These are phyloP conservation scores for Seira ritae DNA, from an alignment of 2,888 invertebrate genomes.

Conservation along the genomic window DNA sequence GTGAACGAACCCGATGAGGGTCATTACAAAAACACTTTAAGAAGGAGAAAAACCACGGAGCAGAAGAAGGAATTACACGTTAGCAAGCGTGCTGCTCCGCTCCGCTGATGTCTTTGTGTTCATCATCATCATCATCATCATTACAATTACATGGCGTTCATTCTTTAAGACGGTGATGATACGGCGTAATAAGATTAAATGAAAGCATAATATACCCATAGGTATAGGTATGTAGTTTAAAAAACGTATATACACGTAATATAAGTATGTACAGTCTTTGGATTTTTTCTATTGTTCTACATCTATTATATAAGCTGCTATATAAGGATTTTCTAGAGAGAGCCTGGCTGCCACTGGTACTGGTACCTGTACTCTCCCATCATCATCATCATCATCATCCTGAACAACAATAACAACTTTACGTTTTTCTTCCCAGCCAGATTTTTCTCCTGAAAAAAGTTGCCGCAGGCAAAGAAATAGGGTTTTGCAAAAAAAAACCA, in stretches of 20 bases:
- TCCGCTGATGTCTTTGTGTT: constrained; percentile 52
- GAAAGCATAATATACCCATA: constrained; percentile 25
- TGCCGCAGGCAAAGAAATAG: background rate
- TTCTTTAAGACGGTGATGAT: background rate
- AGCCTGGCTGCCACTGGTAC: too few species aligned
- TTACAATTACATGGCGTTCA: constrained; percentile 14
- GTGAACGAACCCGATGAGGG: constrained; percentile 68
- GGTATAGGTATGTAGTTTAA: too few species aligned
- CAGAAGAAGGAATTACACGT: constrained; percentile 54
- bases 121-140: constrained; percentile 36
- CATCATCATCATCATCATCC: too few species aligned
- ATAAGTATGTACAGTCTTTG: background rate
- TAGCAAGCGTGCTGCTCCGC: constrained; percentile 41
- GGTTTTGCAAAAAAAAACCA: constrained; percentile 11
- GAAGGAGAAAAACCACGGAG: constrained; percentile 54
- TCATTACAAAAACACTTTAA: constrained; percentile 54
- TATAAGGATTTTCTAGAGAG: background rate
- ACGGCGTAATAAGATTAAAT: constrained; percentile 47
- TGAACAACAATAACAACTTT: constrained; percentile 17
- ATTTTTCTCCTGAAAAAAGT: constrained; percentile 9
- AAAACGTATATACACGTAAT: too few species aligned
- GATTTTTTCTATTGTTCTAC: background rate
- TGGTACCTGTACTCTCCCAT: background rate
- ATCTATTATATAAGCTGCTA: constrained; percentile 1
- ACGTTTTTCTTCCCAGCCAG: background rate